Base-by-base conservation (phyloP, 1,140 invertebrate genomes). In the Pygmarrhopalites habei region DNA sequence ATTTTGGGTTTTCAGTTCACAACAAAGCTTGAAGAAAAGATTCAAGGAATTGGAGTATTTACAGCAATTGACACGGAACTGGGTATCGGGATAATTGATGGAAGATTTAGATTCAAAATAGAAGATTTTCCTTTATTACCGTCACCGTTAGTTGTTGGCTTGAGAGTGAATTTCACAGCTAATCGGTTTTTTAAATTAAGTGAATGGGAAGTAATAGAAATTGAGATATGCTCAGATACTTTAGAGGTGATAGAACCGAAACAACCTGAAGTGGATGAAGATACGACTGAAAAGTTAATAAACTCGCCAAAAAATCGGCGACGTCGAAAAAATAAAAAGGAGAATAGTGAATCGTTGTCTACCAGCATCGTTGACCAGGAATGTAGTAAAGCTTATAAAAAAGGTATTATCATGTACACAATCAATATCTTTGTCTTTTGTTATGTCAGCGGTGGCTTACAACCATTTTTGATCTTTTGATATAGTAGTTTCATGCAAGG, bases 21-120 rank as follows among this genome's bases (percentile, higher is more conserved):
- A 10, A 17, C 7, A 7, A 19, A 21, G 19, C 10, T 5, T 15
- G 28, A 25, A 10, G 35, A 58, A 26, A 23, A 12, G 51, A 2
- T 21, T 30, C n/a, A 62, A 21, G 49, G 29, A 2, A 49, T 23
- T 10, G 64, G 64, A 61, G 2, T n/a, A 30, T 46, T 66, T 2
- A 66, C 64, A 0, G n/a, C 21, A 1, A 21, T 66, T 21, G 43
- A 61, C n/a, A 26, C 39, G 0, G 28, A 28, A 4, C 21, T 58
- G 17, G 23, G 28, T 2, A 61, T 46, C 12, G 64, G 64, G 7
- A 19, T 58, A 0, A 66, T 66, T n/a, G 59, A 66, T 41, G 59
- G 58, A 15, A 49, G 23, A 23, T 66, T 61, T 21, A 2, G 44
- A 17, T 61, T 66, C 19, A 14, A 26, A 0, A 46, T 32, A 32